Evolutionary conservation across 2,113 vertebrate genomes (phyloP).

Genomic region (Chloroceryle aenea): DNA sequence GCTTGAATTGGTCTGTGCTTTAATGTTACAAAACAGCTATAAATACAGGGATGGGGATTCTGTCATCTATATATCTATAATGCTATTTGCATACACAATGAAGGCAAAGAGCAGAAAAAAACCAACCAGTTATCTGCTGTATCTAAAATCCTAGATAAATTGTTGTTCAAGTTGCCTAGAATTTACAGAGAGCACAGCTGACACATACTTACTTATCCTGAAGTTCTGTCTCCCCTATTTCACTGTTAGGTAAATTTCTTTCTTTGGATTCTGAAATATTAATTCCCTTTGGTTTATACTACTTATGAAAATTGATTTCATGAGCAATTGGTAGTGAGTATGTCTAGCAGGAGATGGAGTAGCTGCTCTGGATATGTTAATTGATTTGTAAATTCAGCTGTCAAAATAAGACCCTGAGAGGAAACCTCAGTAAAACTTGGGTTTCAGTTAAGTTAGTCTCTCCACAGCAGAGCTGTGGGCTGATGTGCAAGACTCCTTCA

Average conservation of each 20-base stretch:
- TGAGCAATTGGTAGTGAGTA: not conserved
- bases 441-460: not conserved
- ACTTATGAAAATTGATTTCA: not conserved
- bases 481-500: not conserved
- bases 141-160: not conserved
- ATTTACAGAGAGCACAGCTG: not conserved
- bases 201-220: not conserved
- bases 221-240: not conserved
- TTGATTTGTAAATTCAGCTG: conserved; percentile 33
- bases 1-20: not conserved
- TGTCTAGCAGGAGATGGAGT: not conserved
- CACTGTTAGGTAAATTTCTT: not conserved
- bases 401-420: not conserved
- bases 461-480: not conserved
- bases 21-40: not conserved
- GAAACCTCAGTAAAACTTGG: not conserved
- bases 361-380: not conserved
- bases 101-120: not conserved
- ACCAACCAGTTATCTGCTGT: not conserved
- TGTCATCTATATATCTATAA: not conserved
- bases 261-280: not conserved
- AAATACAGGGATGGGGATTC: not conserved
- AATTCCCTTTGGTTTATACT: not conserved
- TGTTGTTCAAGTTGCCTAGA: not conserved
- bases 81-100: not conserved